A percentile compares a stretch with the other conserved stretches of the same genome.
phyloP scores from a whole-genome alignment of 2,113 vertebrate species.

The Cynoglossus semilaevis region DNA sequence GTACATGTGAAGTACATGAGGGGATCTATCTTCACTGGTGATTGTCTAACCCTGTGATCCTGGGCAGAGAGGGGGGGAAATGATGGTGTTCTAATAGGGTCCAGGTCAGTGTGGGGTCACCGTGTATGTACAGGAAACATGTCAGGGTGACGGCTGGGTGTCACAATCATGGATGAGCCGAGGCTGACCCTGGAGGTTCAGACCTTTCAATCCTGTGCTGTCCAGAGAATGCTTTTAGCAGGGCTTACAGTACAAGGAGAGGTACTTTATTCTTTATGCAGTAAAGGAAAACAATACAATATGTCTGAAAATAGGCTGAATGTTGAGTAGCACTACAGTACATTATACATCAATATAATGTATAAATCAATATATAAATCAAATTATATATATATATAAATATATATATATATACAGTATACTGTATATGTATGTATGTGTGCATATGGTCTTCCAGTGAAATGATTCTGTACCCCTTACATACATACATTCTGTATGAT shows the following conservation, averaged over 20 bases:
- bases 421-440: too few relatives aligned
- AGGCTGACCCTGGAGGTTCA: constrained; percentile 43
- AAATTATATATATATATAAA: too few relatives aligned
- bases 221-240: constrained; percentile 9
- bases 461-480: too few relatives aligned
- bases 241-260: constrained; percentile 8
- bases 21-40: constrained; percentile 9
- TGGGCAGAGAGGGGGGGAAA: constrained; percentile 18
- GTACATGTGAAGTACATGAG: not conserved
- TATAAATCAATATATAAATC: too few relatives aligned
- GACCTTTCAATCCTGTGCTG: constrained; percentile 38
- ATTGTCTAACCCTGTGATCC: constrained; percentile 42
- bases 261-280: constrained; percentile 15
- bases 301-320: too few relatives aligned
- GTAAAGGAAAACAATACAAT: too few relatives aligned
- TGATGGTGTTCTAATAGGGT: constrained; percentile 26
- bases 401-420: too few relatives aligned
- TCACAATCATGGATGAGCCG: constrained; percentile 12
- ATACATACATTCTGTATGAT: too few relatives aligned
- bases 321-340: too few relatives aligned
- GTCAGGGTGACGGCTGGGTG: constrained; percentile 32
- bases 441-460: too few relatives aligned
- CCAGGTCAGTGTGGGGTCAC: constrained; percentile 28
- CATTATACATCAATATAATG: too few relatives aligned
- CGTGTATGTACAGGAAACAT: constrained; percentile 35